Evolutionary conservation across 2,888 invertebrate genomes (phyloP), one percentile per base, ranked within the genome.

Genomic region (Acronicta leporina): DNA sequence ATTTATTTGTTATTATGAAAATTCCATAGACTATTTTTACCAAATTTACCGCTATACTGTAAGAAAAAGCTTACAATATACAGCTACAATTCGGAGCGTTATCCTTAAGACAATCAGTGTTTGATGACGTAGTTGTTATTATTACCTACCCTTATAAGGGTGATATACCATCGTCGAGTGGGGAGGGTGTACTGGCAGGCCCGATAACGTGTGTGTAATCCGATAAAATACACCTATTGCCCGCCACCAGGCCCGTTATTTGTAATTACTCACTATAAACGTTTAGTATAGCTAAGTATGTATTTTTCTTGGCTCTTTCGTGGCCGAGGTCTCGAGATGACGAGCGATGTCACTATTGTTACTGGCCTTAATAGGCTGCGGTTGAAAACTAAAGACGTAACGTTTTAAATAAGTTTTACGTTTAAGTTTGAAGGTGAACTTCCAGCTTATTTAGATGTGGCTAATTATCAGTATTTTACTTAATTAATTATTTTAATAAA

Each of bases 201-300:
- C 82, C 87, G 91, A 92, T 92, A 92, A 86, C 87, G 87, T 85
- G 82, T 84, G 73, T 87, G 86, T 92, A 91, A 92, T 91, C 89
- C 91, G 86, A 90, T 92, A 88, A 92, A 88, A 90, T 92, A 92
- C 88, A 89, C 87, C 84, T 84, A 87, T 86, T 82, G 86, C 83
- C 76, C 77, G 77, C 77, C 78, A 71, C 68, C 71, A 68, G 75
- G 83, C 84, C 85, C 88, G 88, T 90, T 91, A 91, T 84, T 87
- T 87, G 87, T 90, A 89, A 91, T 92, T 91, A 90, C 86, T 84
- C 71, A 38, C 73, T 78, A 50, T 77, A 55, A 65, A 71, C 66
- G 16, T 81, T 79, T 77, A 75, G 74, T 77, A 77, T 71, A 56
- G 73, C 56, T 75, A 63, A 0, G 8, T 30, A 45, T 9, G n/a